Conservation (phyloP, 2,113 vertebrate genomes). For the Orycteropus afer region DNA sequence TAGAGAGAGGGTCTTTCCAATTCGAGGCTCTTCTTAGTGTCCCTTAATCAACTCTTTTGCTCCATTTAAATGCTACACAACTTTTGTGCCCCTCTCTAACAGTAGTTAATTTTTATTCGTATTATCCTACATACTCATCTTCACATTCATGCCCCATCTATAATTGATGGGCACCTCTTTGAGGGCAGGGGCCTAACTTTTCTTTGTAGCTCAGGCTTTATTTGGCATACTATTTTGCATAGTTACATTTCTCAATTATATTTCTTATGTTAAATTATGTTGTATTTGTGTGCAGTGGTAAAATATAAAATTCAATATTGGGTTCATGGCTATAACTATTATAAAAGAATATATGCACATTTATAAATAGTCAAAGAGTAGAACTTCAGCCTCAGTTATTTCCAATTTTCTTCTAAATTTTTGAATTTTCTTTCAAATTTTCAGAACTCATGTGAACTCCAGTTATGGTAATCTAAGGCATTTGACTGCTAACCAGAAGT, state of each 20-base stretch:
- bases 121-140: neutral
- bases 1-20: neutral
- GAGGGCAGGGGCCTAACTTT: neutral
- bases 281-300: neutral
- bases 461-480: neutral
- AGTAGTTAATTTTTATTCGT: neutral
- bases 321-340: neutral
- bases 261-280: neutral
- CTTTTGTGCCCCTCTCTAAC: fast-evolving
- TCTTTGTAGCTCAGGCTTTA: neutral
- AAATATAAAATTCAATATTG: neutral
- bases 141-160: neutral
- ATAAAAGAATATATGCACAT: neutral
- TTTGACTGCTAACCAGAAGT: no score
- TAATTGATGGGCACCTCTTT: constrained; percentile 19
- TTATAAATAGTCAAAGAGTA: neutral
- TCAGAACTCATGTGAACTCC: neutral
- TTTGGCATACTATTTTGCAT: neutral
- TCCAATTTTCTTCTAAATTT: neutral
- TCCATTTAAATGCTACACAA: neutral
- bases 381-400: neutral
- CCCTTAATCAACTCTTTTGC: neutral
- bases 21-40: neutral
- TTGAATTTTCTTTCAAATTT: neutral
- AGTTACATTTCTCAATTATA: neutral